Evolutionary conservation across 2,888 invertebrate genomes (phyloP), one percentile per base, ranked within the genome.

Genomic region (Watsonalla cultraria): DNA sequence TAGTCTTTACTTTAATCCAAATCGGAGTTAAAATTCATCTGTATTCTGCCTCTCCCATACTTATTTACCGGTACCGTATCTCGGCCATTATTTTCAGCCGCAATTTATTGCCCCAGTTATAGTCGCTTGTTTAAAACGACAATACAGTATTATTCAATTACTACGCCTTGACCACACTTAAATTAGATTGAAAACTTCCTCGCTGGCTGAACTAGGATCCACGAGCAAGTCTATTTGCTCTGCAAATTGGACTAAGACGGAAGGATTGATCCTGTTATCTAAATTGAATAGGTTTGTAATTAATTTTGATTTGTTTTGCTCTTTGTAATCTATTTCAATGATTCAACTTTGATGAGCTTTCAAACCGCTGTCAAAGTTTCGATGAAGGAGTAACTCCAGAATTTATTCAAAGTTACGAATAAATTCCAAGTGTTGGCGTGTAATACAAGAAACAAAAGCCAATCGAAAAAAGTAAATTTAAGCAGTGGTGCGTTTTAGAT

Each of bases 111-210:
- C 33, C n/a, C 35, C 34, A 13, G 47, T 48, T 48, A 7, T 35
- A 48, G 8, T 48, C 35, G 47, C 37, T 49, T 49, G 49, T 49
- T 49, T 49, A 37, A 67, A 64, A 59, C 63, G 56, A 56, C 56
- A 71, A 77, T 80, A 78, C 78, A 76, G 72, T 70, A 76, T 81
- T 76, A 84, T 82, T 79, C 80, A 84, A 83, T 84, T 76, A 73
- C 66, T 62, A 57, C 63, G 69, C 74, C 80, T 80, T 78, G 77
- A 64, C 60, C 71, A 64, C 63, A 64, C 70, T 76, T 72, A 72
- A 69, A 70, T 74, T 76, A 79, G 78, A 86, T 85, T 84, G 81
- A 71, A 54, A 59, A 72, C 81, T 77, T 86, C 84, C 86, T 82
- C 68, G 64, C 66, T 57, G 58, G 54, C 51, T 57, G 63, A 72